Conservation (phyloP, 2,113 vertebrate species). For the Dendropsophus ebraccatus region DNA sequence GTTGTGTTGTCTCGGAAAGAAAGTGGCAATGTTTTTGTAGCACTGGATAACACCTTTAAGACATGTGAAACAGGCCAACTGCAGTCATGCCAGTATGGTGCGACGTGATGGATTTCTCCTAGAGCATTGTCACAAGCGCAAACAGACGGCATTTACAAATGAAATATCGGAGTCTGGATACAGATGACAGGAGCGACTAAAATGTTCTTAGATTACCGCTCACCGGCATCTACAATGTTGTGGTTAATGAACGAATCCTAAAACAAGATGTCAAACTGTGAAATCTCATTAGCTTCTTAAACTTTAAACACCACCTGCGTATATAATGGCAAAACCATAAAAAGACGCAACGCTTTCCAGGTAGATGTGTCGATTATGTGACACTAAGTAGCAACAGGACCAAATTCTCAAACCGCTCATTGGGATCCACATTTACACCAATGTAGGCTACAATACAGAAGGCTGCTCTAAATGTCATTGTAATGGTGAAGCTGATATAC, state of each 20-base stretch:
- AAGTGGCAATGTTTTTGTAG: too few species aligned
- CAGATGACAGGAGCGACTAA: not conserved
- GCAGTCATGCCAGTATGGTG: too few species aligned
- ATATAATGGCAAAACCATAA: constrained; percentile 4
- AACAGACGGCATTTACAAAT: not conserved
- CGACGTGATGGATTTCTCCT: not conserved
- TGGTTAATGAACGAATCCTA: constrained; percentile 1
- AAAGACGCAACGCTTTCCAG: not conserved
- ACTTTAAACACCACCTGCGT: constrained; percentile 31
- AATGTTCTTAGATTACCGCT: not conserved
- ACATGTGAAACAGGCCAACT: too few species aligned
- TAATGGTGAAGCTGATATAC: not conserved
- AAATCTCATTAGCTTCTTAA: constrained; percentile 34
- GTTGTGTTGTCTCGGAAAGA: too few species aligned
- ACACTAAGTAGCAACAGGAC: not conserved
- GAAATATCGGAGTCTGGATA: not conserved
- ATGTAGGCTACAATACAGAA: not conserved
- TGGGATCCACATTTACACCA: not conserved
- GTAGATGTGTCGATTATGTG: not conserved
- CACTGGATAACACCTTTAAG: too few species aligned
- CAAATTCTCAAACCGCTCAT: not conserved
- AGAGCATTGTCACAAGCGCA: too few species aligned
- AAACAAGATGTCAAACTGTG: constrained; percentile 15
- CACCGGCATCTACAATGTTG: constrained; percentile 17
- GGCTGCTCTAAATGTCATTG: not conserved